Base-by-base conservation (phyloP, 2,888 invertebrate species). In the Phrixothrix hirtus region DNA sequence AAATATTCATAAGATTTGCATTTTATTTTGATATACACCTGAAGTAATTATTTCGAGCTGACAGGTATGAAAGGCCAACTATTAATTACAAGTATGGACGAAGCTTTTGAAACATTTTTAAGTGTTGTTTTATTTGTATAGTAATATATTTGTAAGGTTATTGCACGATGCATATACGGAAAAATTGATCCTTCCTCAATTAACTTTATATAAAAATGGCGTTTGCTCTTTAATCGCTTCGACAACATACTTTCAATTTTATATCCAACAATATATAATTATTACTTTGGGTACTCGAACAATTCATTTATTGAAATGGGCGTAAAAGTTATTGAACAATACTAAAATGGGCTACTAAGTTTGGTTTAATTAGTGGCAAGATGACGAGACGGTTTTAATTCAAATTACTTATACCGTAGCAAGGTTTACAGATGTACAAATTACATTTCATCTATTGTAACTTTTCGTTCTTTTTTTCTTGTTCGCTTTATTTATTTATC, bases 1-100 rank as follows among this genome's bases (percentile, higher is more conserved):
- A 72, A 72, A 73, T 73, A 73, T 73, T 72, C 73, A 73, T 73
- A 66, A 72, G 68, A 57, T 54, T 54, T 57, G 51, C 50, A 60
- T 53, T 64, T 62, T 62, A 50, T 67, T 67, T 68, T 70, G 70
- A 70, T 67, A 70, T 69, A 71, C 70, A 71, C 69, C 69, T 68
- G 66, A 65, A 71, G 69, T 69, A 69, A 68, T 69, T 70, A 70
- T 70, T 70, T 64, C 61, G 59, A 60, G 63, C 64, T 70, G 71
- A 70, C 72, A 70, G 67, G 62, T 54, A 61, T 54, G 60, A 54
- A 43, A 53, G 21, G 36, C 17, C 34, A 17, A 39, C 37, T 44
- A 49, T 49, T 46, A 49, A 55, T 49, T 55, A 55, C 41, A 55
- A 44, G 15, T 30, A 17, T 25, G 36, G 13, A 43, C 32, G 39